Evolutionary conservation across 2,888 invertebrate genomes (phyloP), one percentile per base, ranked within the genome.

Genomic region (Tiliacea citrago): DNA sequence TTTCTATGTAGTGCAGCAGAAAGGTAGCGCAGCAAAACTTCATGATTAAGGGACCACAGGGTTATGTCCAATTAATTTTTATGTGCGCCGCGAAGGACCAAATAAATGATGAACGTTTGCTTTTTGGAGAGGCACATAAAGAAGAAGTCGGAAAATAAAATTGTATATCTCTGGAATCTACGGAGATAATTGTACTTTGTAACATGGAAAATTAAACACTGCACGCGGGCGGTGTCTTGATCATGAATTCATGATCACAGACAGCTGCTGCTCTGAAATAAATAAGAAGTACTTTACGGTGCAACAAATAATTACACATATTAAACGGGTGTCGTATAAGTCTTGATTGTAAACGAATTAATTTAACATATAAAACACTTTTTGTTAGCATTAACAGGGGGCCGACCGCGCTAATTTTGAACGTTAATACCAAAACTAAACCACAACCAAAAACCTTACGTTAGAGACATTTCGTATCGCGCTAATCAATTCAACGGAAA

Each of bases 321-420:
- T 69, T 68, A 75, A 51, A 68, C 12, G 4, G 47, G 39, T 73
- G 51, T 68, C 67, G 13, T 53, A 68, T 51, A 68, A 67, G 42
- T 79, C 66, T 62, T 51, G 66, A 45, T 79, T 66, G 45, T 16
- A 21, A 79, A 61, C 65, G 53, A 73, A 79, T 78, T 73, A 53
- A 71, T 78, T 65, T 42, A 55, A 47, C 35, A 7, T 55, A 60
- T 29, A 9, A 72, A 35, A 51, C 12, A 29, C 24, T 39, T 60
- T 58, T 62, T 42, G 35, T 6, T 57, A 47, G n/a, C 29, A 12
- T 24, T 18, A 61, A 61, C 47, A 53, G 29, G 18, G n/a, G n/a
- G n/a, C n/a, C n/a, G n/a, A n/a, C n/a, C n/a, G n/a, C n/a, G n/a
- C n/a, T n/a, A n/a, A n/a, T n/a, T n/a, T n/a, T n/a, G n/a, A n/a